phyloP scores from a whole-genome alignment of 2,113 vertebrate genomes.

The Thunnus maccoyii region DNA sequence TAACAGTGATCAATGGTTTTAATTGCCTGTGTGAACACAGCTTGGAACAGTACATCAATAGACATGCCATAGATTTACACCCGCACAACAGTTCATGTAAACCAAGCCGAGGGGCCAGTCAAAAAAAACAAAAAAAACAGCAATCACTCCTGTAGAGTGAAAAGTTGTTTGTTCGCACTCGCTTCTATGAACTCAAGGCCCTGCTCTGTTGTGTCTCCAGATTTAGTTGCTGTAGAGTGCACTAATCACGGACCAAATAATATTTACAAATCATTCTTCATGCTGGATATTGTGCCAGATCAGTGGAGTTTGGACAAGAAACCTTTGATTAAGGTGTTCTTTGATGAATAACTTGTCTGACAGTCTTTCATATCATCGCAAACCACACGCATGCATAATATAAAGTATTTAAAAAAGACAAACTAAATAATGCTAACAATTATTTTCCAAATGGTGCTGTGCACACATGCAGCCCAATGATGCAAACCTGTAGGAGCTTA shows the following conservation, averaged over 20 bases:
- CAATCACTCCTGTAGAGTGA: conserved; percentile 64
- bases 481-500: not conserved
- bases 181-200: conserved; percentile 20
- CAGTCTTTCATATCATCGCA: not conserved
- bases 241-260: not conserved
- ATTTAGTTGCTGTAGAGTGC: conserved; percentile 6
- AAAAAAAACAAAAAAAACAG: conserved; percentile 64
- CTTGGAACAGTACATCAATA: conserved; percentile 58
- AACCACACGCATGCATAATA: not conserved
- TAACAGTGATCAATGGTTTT: conserved; percentile 58
- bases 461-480: not conserved
- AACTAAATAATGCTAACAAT: not conserved
- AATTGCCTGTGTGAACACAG: conserved; percentile 59
- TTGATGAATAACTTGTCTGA: not conserved
- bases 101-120: conserved; percentile 56
- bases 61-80: conserved; percentile 71
- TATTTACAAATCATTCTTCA: conserved; percentile 11
- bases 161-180: conserved; percentile 55
- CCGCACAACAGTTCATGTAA: conserved; percentile 61
- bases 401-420: not conserved
- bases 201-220: not conserved
- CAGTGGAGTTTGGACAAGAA: not conserved
- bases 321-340: not conserved
- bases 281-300: not conserved
- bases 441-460: not conserved